Evolutionary conservation across 2,888 invertebrate genomes (phyloP).

Genomic region (Synergus japonicus): DNA sequence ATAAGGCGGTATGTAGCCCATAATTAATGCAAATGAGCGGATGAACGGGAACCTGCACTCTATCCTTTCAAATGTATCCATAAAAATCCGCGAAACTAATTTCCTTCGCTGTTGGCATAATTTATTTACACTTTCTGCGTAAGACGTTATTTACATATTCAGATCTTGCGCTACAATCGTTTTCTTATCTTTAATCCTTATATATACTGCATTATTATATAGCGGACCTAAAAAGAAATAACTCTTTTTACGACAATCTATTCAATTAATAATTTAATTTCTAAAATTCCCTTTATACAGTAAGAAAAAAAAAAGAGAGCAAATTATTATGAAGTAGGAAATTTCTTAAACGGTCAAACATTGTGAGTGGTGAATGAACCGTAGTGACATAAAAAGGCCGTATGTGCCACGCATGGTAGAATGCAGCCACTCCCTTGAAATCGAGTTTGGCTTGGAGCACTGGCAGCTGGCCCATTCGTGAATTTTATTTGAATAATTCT

Average conservation of each 20-base stretch:
- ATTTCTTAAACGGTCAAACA: slow-evolving; percentile 43
- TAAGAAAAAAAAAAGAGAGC: background rate
- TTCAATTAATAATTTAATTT: too few relatives aligned
- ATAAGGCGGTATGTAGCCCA: slow-evolving; percentile 55
- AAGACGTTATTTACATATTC: background rate
- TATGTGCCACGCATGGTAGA: slow-evolving; percentile 47
- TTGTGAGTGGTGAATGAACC: slow-evolving; percentile 55
- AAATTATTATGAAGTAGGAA: slow-evolving; percentile 30
- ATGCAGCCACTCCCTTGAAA: slow-evolving; percentile 53
- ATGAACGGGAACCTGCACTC: slow-evolving; percentile 49
- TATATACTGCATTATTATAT: too few relatives aligned
- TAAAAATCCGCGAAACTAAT: slow-evolving; percentile 35
- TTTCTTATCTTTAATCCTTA: background rate
- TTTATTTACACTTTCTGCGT: background rate
- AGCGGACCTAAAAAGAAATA: too few relatives aligned
- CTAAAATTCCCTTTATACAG: background rate
- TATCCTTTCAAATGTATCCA: slow-evolving; percentile 1
- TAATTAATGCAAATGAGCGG: slow-evolving; percentile 60
- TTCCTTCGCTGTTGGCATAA: slow-evolving; percentile 30
- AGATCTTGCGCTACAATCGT: background rate
- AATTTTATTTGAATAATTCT: slow-evolving; percentile 74
- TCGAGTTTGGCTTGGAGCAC: slow-evolving; percentile 54
- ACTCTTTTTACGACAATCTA: too few relatives aligned
- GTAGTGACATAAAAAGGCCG: slow-evolving; percentile 58
- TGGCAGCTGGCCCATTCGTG: slow-evolving; percentile 69